Base-by-base conservation (phyloP, 1,140 invertebrate species). In the Pseudomyrmex concolor region DNA sequence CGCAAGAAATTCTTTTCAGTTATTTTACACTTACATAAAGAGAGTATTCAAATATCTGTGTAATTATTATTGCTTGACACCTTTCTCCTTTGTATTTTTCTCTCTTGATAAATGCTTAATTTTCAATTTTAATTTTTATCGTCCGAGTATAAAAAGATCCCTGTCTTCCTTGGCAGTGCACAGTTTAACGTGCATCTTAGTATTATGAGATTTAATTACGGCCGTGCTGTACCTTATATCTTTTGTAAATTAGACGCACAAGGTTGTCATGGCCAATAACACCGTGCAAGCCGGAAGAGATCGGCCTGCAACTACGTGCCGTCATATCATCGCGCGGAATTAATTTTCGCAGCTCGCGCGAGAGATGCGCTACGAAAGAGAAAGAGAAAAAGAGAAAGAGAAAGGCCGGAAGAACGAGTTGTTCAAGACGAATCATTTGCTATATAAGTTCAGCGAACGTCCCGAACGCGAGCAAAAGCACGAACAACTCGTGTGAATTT, bases 371-470 rank as follows among this genome's bases (percentile, higher is more conserved):
- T 48, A 66, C 43, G 45, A 80, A 63, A 67, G 63, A 64, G 22
- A 22, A 22, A 62, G 59, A 77, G 59, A 77, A 34, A 34, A 12
- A 22, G 19, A 62, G 22, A 62, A 5, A 25, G 59, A 64, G 73
- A 77, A 48, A 67, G 68, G 71, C 76, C 72, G 80, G 80, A 83
- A 76, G 76, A 80, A 71, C 76, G 66, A 80, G 66, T 80, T 66
- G 54, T 71, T 22, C 66, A 43, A 59, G 66, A 80, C 76, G 3
- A 57, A 19, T 19, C 19, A 25, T 70, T 80, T 70, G 59, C 76
- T 70, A 66, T 66, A 7, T 59, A 71, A 9, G 12, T 50, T 55
- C 62, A 63, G 25, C 48, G 48, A 67, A 70, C 54, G 57, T 17
- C 43, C 54, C 71, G 50, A 80, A 71, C 19, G 51, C 76, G 77